These are phyloP conservation scores for Podabrus alpinus DNA, from an alignment of 2,888 invertebrate species.

Conservation along the genomic window DNA sequence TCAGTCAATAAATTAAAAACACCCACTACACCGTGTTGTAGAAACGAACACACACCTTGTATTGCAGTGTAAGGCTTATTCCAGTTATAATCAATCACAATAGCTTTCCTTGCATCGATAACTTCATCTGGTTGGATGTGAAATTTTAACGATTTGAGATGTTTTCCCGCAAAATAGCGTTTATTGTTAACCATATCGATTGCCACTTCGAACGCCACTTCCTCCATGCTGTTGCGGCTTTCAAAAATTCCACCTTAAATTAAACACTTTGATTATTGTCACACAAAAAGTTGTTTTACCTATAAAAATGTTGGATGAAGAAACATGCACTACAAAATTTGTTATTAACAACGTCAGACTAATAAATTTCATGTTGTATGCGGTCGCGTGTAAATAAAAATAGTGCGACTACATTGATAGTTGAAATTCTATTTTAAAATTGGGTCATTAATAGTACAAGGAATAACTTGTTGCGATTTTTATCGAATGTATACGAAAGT, in stretches of 20 bases:
- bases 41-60: constrained; percentile 12
- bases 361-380: background rate
- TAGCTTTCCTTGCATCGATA: constrained; percentile 20
- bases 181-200: constrained; percentile 23
- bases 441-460: background rate
- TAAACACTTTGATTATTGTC: background rate
- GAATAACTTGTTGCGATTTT: background rate
- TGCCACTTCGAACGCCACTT: constrained; percentile 34
- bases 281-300: background rate
- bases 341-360: background rate
- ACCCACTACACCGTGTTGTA: constrained; percentile 56
- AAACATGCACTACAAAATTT: background rate
- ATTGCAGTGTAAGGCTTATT: constrained; percentile 12
- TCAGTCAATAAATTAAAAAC: constrained; percentile 66
- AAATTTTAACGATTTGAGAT: constrained; percentile 26
- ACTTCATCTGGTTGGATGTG: constrained; percentile 32
- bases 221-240: constrained; percentile 49
- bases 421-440: constrained; percentile 1
- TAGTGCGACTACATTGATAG: background rate
- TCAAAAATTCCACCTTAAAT: constrained; percentile 58
- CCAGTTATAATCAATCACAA: constrained; percentile 13
- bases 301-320: background rate
- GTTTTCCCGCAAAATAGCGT: background rate
- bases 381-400: background rate
- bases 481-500: background rate